These are phyloP conservation scores for Hylaea fasciaria DNA, from an alignment of 2,888 invertebrate species.

Conservation along the genomic window DNA sequence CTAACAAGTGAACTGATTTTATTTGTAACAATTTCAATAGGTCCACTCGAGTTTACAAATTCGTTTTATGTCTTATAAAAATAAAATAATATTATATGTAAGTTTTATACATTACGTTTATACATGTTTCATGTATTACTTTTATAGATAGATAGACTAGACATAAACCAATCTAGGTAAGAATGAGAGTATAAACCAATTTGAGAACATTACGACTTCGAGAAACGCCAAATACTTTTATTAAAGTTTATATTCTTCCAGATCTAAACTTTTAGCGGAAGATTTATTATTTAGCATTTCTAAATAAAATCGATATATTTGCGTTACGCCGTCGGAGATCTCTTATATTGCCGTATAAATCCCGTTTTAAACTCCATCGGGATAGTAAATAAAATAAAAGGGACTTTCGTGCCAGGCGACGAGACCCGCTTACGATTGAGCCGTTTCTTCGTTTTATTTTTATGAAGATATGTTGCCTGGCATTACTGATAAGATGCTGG, in stretches of 20 bases:
- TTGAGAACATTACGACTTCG: neutral
- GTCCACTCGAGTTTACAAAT: too few species aligned
- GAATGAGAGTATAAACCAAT: too few species aligned
- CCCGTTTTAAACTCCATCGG: slow-evolving; percentile 72
- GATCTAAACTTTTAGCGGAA: slow-evolving; percentile 41
- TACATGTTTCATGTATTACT: too few species aligned
- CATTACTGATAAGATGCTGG: slow-evolving; percentile 54
- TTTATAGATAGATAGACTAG: too few species aligned
- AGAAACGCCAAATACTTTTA: neutral
- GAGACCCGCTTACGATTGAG: slow-evolving; percentile 59
- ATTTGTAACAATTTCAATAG: too few species aligned
- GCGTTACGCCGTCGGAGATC: slow-evolving; percentile 50
- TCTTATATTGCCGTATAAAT: slow-evolving; percentile 75
- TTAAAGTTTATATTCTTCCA: slow-evolving; percentile 1
- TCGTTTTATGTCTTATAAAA: too few species aligned
- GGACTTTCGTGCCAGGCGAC: slow-evolving; percentile 69
- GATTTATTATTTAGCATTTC: slow-evolving; percentile 37
- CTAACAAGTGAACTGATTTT: too few species aligned
- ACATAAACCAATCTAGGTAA: too few species aligned
- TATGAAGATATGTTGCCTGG: slow-evolving; percentile 75
- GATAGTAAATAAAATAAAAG: slow-evolving; percentile 74
- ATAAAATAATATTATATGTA: too few species aligned
- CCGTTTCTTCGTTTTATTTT: slow-evolving; percentile 70
- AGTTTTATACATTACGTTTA: too few species aligned
- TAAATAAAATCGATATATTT: slow-evolving; percentile 49